Base-by-base conservation (phyloP, 1,140 invertebrate species). In the Trachelipus rathkii region DNA sequence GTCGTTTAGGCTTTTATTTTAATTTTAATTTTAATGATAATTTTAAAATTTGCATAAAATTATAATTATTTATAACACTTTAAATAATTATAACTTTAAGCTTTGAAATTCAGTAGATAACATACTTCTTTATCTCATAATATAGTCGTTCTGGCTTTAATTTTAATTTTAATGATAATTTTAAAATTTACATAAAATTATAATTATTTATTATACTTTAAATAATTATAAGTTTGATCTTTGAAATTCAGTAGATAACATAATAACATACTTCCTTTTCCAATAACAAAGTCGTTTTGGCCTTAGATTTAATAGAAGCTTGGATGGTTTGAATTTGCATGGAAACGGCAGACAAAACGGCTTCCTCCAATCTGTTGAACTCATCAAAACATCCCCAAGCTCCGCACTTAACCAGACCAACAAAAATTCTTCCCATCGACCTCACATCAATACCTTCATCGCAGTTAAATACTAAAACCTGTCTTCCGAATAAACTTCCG, bases 301-400 rank as follows among this genome's bases (percentile, higher is more conserved):
- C 83, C 81, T 90, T 88, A 82, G 90, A 88, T 85, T 91, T 89
- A 21, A 97, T 87, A 0, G 94, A 91, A 81, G 92, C 89, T 85
- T 98, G 95, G 53, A 97, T 93, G 15, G 92, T 89, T 83, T 94
- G 92, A 79, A 96, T 93, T 81, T 95, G 88, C 89, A 94, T 94
- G 0, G 95, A 94, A 6, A 98, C 91, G 8, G 94, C 91, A 21
- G 95, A 97, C 50, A 99, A 86, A 7, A 96, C 97, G 66, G 91
- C 91, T 84, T 96, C 93, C 82, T 97, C 93, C 19, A 99, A 86
- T 11, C 97, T 90, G 87, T 99, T 99, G 85, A 98, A 98, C 87
- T 99, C 96, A 86, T 99, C 96, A 86, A 98, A 98, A 86, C 96
- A 98, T 44, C 96, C 96, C 96, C 96, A 98, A 50, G 95, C 94